These are phyloP conservation scores for Terrapene triunguis DNA, from an alignment of 2,113 vertebrate species.

Conservation along the genomic window DNA sequence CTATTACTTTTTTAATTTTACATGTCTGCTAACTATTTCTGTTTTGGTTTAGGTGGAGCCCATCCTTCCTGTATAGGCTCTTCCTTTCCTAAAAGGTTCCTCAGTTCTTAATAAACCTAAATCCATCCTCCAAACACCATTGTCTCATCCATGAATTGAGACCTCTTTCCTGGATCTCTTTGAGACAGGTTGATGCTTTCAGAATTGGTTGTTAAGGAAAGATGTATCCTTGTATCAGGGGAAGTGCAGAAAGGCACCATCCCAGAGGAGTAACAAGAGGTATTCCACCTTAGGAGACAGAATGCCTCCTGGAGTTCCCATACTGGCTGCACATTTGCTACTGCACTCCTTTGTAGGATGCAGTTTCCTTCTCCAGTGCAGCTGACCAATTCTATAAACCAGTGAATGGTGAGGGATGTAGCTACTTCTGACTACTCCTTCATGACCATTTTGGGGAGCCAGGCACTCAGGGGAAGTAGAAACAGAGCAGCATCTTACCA, in stretches of 20 bases:
- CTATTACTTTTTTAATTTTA: too few relatives aligned
- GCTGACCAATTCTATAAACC: neutral
- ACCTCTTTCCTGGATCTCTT: neutral
- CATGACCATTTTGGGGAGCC: neutral
- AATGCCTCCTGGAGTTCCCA: rapidly evolving
- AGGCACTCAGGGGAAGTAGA: neutral
- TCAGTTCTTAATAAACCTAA: too few relatives aligned
- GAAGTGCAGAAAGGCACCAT: too few relatives aligned
- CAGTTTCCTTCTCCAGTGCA: neutral
- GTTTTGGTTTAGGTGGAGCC: too few relatives aligned
- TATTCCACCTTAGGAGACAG: neutral
- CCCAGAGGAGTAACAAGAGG: neutral
- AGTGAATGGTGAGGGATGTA: neutral
- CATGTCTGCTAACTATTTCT: too few relatives aligned
- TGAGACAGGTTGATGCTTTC: neutral
- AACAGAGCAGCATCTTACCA: neutral
- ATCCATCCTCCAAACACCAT: too few relatives aligned
- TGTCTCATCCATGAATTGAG: too few relatives aligned
- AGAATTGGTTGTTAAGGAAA: neutral
- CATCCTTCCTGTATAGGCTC: too few relatives aligned
- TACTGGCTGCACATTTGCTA: neutral
- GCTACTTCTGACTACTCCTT: neutral
- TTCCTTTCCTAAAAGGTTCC: too few relatives aligned
- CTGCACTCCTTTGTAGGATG: neutral
- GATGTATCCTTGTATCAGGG: neutral